Evolutionary conservation across 2,797 vertebrate genomes (phyloP), one percentile per base, ranked within the genome.

Genomic region (Siniperca obscura): DNA sequence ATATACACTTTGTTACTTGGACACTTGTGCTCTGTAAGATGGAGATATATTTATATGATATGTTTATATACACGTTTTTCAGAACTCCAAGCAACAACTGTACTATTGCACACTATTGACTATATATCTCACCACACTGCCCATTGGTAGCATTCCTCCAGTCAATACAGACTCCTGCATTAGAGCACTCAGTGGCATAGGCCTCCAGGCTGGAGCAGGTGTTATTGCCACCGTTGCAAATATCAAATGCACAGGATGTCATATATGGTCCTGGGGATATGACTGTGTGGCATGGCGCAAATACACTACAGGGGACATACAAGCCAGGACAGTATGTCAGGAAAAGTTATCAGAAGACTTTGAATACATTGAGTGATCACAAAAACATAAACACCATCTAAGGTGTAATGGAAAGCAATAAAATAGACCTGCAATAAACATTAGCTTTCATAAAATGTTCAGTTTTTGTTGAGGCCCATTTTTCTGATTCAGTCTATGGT

Each of bases 71-170:
- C 5, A 69, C 2, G 38, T 55, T 57, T 72, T 50, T 25, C n/a
- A 75, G 1, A 46, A 72, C 9, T 50, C 21, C 7, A 56, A 21
- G 25, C 6, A 66, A 59, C 22, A 50, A 7, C 2, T 14, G 3
- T 9, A 44, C 11, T 36, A 25, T 42, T 73, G 16, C 8, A 12
- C 4, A 38, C 3, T 12, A 5, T 12, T 46, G 11, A 60, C 7
- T 22, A 9, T 53, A 48, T 57, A 30, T 79, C 94, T 95, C 73
- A 97, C 96, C 89, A 27, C 96, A 97, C 66, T 90, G 84, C 42
- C 96, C 96, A 0, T 80, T 5, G 0, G 96, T 96, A 22, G 90
- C 80, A 0, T 76, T 92, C 57, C 97, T 96, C 97, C 97, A 97
- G 84, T 95, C 74, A 0, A 92, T 71, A 46, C 97, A 97, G 6